Evolutionary conservation across 1,140 invertebrate species (phyloP), one percentile per base, ranked within the genome.

Genomic region (Drosophila melanogaster): DNA sequence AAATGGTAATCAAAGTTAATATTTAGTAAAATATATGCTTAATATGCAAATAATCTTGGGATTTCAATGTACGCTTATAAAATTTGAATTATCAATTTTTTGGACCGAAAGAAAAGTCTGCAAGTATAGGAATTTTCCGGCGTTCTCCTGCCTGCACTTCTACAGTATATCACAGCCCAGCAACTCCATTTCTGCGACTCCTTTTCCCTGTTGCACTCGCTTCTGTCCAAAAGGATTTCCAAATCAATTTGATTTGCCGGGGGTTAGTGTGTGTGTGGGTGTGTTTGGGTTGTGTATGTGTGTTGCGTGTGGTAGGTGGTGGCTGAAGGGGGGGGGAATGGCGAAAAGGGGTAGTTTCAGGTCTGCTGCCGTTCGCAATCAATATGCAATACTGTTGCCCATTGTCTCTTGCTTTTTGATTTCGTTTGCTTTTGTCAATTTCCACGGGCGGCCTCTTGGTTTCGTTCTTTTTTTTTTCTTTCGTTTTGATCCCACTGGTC

Each of bases 341-440:
- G 0, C 12, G 51, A 10, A 8, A 10, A 22, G 43, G 55, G 51
- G 53, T 47, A 59, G 57, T 69, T 62, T 59, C 60, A 57, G 78
- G 44, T 64, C 35, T 44, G 26, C 59, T 80, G 62, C 47, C 46
- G 55, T 50, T 78, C 62, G 79, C 83, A 87, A 87, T 87, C 83
- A 87, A 87, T 87, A 87, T 87, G 84, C 83, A 87, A 89, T 83
- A 67, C 76, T 70, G 84, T 77, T 79, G 66, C 62, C 84, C 65
- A 79, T 79, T 79, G 70, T 86, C 84, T 79, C 72, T 76, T 44
- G 70, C 84, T 69, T 76, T 87, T 87, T 81, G 86, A 71, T 71
- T 87, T 87, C 76, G 79, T 79, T 87, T 83, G 79, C 83, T 87
- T 77, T 83, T 89, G 83, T 87, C 79, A 83, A 87, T 87, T 87